phyloP scores from a whole-genome alignment of 2,113 vertebrate species.

The Oxyruncus cristatus region DNA sequence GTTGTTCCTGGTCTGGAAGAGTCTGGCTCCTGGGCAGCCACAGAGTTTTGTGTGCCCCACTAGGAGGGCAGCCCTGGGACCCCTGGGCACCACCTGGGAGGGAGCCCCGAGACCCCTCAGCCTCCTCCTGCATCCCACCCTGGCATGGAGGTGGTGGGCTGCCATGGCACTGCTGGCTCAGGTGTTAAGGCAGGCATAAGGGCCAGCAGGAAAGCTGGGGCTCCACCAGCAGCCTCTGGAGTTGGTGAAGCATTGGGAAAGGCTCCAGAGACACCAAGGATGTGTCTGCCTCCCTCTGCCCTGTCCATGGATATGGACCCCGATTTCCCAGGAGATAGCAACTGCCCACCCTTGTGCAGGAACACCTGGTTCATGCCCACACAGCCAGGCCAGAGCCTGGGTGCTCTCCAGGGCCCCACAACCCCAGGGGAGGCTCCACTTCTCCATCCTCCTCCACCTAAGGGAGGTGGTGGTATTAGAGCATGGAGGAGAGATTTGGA shows the following conservation, averaged over 20 bases:
- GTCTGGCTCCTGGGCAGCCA: not conserved
- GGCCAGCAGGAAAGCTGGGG: not conserved
- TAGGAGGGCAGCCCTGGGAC: not conserved
- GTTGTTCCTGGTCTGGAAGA: not conserved
- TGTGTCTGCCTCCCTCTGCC: not conserved
- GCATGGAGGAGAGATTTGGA: accelerated
- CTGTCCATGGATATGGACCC: not conserved
- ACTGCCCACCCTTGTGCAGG: not conserved
- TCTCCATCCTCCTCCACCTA: not conserved
- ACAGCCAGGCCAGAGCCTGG: not conserved
- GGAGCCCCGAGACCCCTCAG: accelerated
- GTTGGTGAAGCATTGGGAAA: not conserved
- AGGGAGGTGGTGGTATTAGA: not conserved
- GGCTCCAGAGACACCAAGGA: not conserved
- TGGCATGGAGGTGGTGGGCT: accelerated
- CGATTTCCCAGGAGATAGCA: accelerated
- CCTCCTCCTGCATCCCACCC: not conserved
- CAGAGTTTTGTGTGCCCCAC: accelerated
- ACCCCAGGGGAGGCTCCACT: accelerated
- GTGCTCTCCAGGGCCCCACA: accelerated
- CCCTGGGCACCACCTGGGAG: not conserved
- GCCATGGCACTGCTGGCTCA: not conserved
- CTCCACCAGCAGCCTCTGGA: not conserved
- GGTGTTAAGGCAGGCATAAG: too few relatives aligned
- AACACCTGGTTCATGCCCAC: accelerated